Base-by-base conservation (phyloP, 2,888 invertebrate species). In the Oxyscelio sp. region DNA sequence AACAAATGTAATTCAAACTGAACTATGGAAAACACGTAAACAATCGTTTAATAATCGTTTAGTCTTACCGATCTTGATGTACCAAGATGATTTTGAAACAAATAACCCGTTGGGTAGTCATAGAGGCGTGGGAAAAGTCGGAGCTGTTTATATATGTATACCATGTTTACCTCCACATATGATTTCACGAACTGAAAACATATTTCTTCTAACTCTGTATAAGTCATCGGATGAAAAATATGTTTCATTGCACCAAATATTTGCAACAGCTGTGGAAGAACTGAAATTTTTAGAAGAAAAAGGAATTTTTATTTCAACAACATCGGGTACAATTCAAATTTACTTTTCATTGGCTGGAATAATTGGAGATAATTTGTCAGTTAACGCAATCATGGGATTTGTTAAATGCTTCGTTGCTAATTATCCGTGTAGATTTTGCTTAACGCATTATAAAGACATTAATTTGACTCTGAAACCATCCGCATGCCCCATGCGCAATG, bases 51-150 rank as follows among this genome's bases (percentile, higher is more conserved):
- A 9, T 21, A 15, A 58, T 22, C 13, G 52, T 22, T 21, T 80
- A 0, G 71, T 83, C 22, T 58, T 86, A 2, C 85, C 85, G 3
- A n/a, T 86, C 1, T 83, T 81, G 6, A 24, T 88, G 15, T 83
- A 88, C 54, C 85, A 73, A 19, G 85, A 87, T 68, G 87, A 87
- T 61, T 83, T 77, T 24, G 79, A 86, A 63, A 77, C 61, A 0
- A 84, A 85, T 38, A 87, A 87, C 58, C 83, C 83, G 0, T 56
- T 81, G 4, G 83, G 78, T 8, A 80, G 58, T 59, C 81, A 79
- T 27, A 75, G 50, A 22, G 78, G 77, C 3, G 31, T 81, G 4
- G 73, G 70, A 17, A 85, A 85, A 40, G 58, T 82, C 9, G 83
- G 73, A 31, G 81, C 70, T 38, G 74, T 82, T n/a, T 78, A 85